Base-by-base conservation (phyloP, 1,140 invertebrate genomes). In the Acromyrmex charruanus region DNA sequence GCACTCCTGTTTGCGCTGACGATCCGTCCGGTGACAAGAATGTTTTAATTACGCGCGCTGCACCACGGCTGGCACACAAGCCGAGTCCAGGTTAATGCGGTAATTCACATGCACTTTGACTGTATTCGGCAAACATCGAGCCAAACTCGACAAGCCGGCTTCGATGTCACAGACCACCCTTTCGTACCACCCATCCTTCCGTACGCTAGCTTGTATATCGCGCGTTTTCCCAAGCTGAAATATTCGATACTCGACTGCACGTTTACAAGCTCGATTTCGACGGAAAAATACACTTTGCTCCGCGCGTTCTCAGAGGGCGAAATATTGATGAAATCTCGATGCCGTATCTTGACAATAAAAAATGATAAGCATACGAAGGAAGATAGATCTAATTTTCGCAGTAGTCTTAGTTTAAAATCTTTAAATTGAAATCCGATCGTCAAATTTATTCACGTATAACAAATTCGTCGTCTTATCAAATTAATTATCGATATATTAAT, bases 71-170 rank as follows among this genome's bases (percentile, higher is more conserved):
- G 80, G 75, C 75, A 82, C 69, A 88, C 82, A 89, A 87, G 82
- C 82, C 87, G 87, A 90, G 88, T 90, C 87, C 91, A 91, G 90
- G 91, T 94, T 94, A 93, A 94, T 94, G 93, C 89, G 90, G 91
- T 93, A 93, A 94, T 95, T 95, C 93, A 89, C 91, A 94, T 94
- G 93, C 94, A 94, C 93, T 94, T 94, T 94, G 94, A 94, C 93
- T 91, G 90, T 92, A 93, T 93, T 94, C 88, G 86, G 91, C 89
- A 94, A 94, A 94, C 92, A 94, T 79, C 84, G 86, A 87, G 80
- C 93, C 92, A 93, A 94, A 94, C 93, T 94, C 89, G 77, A 90
- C 90, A 88, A 92, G 87, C 80, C 58, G 88, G 90, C 86, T 94
- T 88, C 89, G 85, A 91, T 89, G 89, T 92, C 87, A 90, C 90